Evolutionary conservation across 2,113 vertebrate genomes (phyloP).

Genomic region (Oreochromis spilurus): DNA sequence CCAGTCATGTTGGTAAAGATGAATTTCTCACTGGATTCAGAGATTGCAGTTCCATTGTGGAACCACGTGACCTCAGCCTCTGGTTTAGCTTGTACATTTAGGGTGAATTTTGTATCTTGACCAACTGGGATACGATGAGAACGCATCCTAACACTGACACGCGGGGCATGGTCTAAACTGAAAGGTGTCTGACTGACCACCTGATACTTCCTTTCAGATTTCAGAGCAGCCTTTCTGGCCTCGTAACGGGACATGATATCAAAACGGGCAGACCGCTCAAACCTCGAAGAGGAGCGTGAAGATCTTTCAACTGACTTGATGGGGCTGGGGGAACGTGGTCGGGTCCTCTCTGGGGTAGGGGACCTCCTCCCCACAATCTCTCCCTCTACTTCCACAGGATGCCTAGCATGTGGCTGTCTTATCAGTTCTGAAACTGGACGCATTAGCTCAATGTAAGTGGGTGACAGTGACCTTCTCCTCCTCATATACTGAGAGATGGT

Average conservation of each 20-base stretch:
- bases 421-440: constrained; percentile 93
- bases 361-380: constrained; percentile 82
- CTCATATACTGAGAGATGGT: constrained; percentile 83
- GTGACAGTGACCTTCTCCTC: constrained; percentile 90
- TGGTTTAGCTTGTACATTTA: constrained; percentile 94
- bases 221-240: constrained; percentile 93
- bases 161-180: constrained; percentile 89
- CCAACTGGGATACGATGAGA: constrained; percentile 89
- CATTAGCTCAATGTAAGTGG: constrained; percentile 97
- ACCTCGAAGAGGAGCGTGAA: constrained; percentile 87
- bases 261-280: constrained; percentile 95
- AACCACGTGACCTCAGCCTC: constrained; percentile 88
- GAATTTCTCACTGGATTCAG: constrained; percentile 83
- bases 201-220: constrained; percentile 92
- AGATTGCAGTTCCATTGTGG: constrained; percentile 85
- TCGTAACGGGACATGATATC: constrained; percentile 98
- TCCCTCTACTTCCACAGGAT: constrained; percentile 66
- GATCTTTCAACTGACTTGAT: constrained; percentile 87
- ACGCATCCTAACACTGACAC: constrained; percentile 94
- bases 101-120: constrained; percentile 90
- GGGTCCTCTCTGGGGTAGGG: constrained; percentile 95
- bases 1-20: constrained; percentile 87
- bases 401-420: constrained; percentile 66
- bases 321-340: constrained; percentile 96
- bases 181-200: constrained; percentile 94